phyloP scores from a whole-genome alignment of 1,140 invertebrate genomes.

The Cydia fagiglandana region DNA sequence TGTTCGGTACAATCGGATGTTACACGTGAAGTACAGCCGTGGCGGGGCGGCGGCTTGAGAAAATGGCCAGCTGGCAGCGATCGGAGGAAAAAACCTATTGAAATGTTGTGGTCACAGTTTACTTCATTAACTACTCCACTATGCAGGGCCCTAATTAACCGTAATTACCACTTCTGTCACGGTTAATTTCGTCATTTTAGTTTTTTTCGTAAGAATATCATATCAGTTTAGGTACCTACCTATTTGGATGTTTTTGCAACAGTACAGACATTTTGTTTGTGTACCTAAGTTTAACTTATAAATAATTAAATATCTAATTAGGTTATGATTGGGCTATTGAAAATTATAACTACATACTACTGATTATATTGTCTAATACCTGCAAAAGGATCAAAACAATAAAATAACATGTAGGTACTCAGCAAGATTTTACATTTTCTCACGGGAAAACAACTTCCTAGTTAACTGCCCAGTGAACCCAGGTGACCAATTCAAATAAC shows the following conservation, averaged over 20 bases:
- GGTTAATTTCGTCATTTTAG: constrained; percentile 7
- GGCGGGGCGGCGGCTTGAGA: constrained; percentile 46
- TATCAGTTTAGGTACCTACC: not conserved
- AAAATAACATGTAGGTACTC: not conserved
- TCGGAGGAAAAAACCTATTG: constrained; percentile 55
- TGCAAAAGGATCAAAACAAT: not conserved
- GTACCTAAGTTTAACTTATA: too few relatives aligned
- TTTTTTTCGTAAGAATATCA: not conserved
- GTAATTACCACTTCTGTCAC: constrained; percentile 31
- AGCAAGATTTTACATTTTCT: not conserved
- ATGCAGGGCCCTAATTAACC: constrained; percentile 51
- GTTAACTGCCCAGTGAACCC: not conserved
- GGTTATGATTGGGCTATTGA: too few relatives aligned
- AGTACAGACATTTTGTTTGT: too few relatives aligned
- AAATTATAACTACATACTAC: too few relatives aligned
- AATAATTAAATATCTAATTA: too few relatives aligned
- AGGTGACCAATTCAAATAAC: constrained; percentile 15
- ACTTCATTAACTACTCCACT: constrained; percentile 63
- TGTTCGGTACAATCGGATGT: constrained; percentile 8
- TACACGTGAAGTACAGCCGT: not conserved
- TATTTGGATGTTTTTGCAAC: not conserved
- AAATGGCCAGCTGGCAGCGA: constrained; percentile 48
- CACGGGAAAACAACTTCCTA: constrained; percentile 5
- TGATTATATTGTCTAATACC: not conserved
- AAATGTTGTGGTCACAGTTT: constrained; percentile 67